Conservation (phyloP, 1,140 invertebrate genomes). For the Aphis gossypii region DNA sequence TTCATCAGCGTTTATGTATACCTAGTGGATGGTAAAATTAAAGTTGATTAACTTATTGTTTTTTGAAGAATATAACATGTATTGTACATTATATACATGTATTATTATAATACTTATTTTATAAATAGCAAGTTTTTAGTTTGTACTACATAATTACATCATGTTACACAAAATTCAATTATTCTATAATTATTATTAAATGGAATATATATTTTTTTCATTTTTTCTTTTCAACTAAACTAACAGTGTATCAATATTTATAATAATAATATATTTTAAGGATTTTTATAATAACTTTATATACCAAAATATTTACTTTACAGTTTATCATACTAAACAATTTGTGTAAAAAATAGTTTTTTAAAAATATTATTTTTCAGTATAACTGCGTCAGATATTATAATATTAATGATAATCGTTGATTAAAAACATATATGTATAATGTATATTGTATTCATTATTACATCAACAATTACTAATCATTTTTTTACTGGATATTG, state of each 20-base stretch:
- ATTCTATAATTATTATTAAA: neutral
- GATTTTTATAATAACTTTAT: too few species aligned
- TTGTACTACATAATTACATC: too few species aligned
- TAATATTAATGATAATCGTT: too few species aligned
- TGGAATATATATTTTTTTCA: neutral
- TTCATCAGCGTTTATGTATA: neutral
- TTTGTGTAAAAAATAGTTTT: too few species aligned
- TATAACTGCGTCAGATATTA: too few species aligned
- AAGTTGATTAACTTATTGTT: neutral
- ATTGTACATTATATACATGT: neutral
- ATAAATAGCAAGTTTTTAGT: too few species aligned
- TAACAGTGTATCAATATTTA: neutral
- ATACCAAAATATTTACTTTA: too few species aligned
- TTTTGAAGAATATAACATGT: neutral
- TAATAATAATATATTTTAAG: too few species aligned
- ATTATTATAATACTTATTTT: neutral
- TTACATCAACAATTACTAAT: too few species aligned
- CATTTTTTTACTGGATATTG: neutral
- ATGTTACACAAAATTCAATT: neutral
- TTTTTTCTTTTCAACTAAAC: neutral
- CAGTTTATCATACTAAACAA: neutral
- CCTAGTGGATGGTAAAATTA: neutral
- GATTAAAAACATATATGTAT: too few species aligned
- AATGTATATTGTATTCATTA: too few species aligned
- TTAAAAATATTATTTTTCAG: too few species aligned